Evolutionary conservation across 2,888 invertebrate species (phyloP).

Genomic region (Dicyrtoma fusca): DNA sequence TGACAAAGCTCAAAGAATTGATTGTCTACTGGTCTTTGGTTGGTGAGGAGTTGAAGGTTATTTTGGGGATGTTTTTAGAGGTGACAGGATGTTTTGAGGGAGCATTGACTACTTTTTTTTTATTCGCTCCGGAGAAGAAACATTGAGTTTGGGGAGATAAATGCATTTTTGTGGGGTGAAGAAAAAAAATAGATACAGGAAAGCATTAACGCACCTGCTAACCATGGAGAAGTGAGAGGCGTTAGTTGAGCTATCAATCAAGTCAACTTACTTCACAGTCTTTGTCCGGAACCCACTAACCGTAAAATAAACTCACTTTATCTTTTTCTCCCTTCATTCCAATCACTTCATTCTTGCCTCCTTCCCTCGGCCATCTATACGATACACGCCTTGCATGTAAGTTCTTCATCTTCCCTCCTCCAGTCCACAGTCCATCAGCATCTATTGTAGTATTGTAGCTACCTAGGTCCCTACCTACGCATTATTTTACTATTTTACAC

Average conservation of each 20-base stretch:
- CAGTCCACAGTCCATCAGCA: too few species aligned
- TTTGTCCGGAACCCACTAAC: slow-evolving; percentile 43
- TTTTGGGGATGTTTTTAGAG: background rate
- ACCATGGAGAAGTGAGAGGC: slow-evolving; percentile 35
- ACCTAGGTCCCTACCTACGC: too few species aligned
- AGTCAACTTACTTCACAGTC: slow-evolving; percentile 24
- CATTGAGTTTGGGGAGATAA: slow-evolving; percentile 34
- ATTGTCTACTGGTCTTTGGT: too few species aligned
- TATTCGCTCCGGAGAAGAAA: background rate
- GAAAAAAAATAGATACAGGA: slow-evolving; percentile 22
- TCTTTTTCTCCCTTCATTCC: slow-evolving; percentile 19
- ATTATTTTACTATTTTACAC: too few species aligned
- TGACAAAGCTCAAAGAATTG: too few species aligned
- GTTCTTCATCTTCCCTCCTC: too few species aligned
- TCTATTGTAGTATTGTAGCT: too few species aligned
- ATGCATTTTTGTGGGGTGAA: slow-evolving; percentile 34
- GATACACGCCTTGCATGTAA: background rate
- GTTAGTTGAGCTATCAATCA: slow-evolving; percentile 45
- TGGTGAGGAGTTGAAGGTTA: too few species aligned
- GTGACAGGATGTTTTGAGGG: background rate
- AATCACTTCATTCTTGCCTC: slow-evolving; percentile 11
- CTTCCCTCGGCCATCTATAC: background rate
- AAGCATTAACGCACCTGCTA: slow-evolving; percentile 45
- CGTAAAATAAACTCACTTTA: slow-evolving; percentile 44
- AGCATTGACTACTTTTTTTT: background rate